Conservation (phyloP, 2,113 vertebrate genomes). For the Cheirogaleus medius region DNA sequence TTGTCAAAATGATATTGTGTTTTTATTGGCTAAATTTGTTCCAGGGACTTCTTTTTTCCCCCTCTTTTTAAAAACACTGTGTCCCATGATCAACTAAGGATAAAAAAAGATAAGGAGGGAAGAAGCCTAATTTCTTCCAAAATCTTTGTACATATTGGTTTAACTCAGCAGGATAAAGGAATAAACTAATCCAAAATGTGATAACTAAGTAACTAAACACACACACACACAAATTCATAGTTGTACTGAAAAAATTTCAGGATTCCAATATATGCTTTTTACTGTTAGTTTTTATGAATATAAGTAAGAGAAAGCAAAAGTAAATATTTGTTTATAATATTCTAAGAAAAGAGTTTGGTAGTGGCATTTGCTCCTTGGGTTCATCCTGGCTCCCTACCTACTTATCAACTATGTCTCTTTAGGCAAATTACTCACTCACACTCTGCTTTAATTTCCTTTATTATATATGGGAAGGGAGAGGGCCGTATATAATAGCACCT, state of each 20-base stretch:
- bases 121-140: background rate
- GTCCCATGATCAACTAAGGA: background rate
- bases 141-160: background rate
- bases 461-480: background rate
- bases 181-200: background rate
- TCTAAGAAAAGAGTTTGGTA: background rate
- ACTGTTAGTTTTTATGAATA: background rate
- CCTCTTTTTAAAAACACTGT: background rate
- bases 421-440: background rate
- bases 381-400: background rate
- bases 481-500: background rate
- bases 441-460: background rate
- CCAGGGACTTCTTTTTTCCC: background rate
- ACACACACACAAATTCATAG: background rate
- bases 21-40: background rate
- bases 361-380: background rate
- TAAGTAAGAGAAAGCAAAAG: background rate
- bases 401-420: background rate
- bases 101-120: background rate
- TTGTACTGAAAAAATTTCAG: background rate
- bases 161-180: background rate
- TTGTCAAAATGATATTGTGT: background rate
- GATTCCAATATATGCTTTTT: background rate
- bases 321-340: background rate
- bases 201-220: background rate